Conservation (phyloP, 2,113 vertebrate genomes). For the Tetraodon nigroviridis region DNA sequence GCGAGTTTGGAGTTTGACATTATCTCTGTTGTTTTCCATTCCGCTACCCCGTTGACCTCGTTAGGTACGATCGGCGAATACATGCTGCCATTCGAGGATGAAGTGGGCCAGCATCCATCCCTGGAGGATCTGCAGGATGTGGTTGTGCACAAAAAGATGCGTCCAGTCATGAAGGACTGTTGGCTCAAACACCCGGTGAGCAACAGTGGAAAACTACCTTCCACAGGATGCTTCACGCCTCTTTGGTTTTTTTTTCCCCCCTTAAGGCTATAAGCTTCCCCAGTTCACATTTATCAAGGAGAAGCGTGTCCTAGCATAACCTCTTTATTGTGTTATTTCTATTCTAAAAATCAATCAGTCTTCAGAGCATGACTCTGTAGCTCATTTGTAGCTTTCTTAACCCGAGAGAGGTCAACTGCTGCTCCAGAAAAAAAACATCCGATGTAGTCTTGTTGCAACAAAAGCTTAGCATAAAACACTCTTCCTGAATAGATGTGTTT, state of each 20-base stretch:
- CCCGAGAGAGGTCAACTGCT: too few species aligned
- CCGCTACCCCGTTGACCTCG: constrained; percentile 3
- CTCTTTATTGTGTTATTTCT: background rate
- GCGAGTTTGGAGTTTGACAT: background rate
- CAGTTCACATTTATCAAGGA: background rate
- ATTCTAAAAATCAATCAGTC: too few species aligned
- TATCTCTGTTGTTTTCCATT: constrained; percentile 6
- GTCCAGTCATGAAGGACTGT: constrained; percentile 90
- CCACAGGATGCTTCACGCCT: constrained; percentile 25
- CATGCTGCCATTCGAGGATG: constrained; percentile 96
- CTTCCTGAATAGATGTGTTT: too few species aligned
- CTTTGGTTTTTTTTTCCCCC: background rate
- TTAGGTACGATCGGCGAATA: constrained; percentile 90
- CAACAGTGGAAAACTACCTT: constrained; percentile 37
- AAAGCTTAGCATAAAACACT: too few species aligned
- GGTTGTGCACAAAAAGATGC: constrained; percentile 98
- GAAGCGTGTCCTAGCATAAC: background rate
- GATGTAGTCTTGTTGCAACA: too few species aligned
- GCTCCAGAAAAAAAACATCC: too few species aligned
- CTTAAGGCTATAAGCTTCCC: background rate
- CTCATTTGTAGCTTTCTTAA: too few species aligned
- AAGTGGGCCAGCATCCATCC: constrained; percentile 94
- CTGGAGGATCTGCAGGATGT: constrained; percentile 98
- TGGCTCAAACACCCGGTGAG: constrained; percentile 98
- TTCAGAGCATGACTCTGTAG: too few species aligned